Percentiles rank a stretch among this genome's conserved stretches.
phyloP scores from a whole-genome alignment of 2,888 invertebrate genomes.

The Diaphora mendica region DNA sequence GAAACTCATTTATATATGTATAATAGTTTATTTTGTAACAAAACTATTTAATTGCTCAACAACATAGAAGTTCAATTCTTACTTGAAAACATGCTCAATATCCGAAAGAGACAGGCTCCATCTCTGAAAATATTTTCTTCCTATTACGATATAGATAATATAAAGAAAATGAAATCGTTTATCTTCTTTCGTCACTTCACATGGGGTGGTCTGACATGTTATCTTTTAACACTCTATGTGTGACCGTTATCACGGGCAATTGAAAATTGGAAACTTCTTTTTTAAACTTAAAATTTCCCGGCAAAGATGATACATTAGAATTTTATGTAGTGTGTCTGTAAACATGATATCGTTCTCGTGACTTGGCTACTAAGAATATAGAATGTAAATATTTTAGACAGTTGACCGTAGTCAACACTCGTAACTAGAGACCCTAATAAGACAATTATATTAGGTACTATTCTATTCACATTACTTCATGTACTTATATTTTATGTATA shows the following conservation, averaged over 20 bases:
- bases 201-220: slow-evolving; percentile 37
- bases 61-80: slow-evolving; percentile 13
- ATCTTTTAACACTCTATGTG: slow-evolving; percentile 47
- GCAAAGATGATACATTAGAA: background rate
- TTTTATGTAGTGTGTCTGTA: background rate
- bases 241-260: slow-evolving; percentile 42
- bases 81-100: background rate
- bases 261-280: slow-evolving; percentile 43
- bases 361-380: no score
- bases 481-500: no score
- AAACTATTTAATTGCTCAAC: background rate
- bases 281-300: background rate
- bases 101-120: slow-evolving; percentile 14
- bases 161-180: slow-evolving; percentile 53
- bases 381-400: background rate
- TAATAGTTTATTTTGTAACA: no score
- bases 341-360: no score
- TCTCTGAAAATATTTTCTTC: slow-evolving; percentile 41
- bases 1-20: background rate
- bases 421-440: background rate
- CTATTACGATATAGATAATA: slow-evolving; percentile 40
- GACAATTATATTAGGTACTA: no score
- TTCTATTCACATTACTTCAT: no score
- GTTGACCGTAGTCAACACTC: background rate
- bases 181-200: slow-evolving; percentile 53